Base-by-base conservation (phyloP, 2,888 invertebrate species). In the Habrosyne pyritoides region DNA sequence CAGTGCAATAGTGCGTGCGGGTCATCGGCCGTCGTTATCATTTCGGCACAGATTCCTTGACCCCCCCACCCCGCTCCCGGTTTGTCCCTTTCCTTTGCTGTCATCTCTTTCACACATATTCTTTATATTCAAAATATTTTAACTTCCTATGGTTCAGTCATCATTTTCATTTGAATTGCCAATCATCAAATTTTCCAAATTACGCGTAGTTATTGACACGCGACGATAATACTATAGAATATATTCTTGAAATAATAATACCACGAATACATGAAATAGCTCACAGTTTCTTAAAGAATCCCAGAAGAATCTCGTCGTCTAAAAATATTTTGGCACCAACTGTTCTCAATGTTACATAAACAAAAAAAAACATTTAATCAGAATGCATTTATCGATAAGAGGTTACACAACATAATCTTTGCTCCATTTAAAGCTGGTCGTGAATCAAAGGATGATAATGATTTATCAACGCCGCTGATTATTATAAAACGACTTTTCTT, bases 1-100 rank as follows among this genome's bases (percentile, higher is more conserved):
- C 60, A 67, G 71, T 64, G 64, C 60, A 54, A 57, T 54, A 42
- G 18, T 42, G 64, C 64, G 64, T 58, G 64, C 72, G 74, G 81
- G 89, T 90, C 90, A 85, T 79, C 86, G 89, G 76, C 80, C 88
- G 73, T 71, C 75, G 82, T 91, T 91, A 91, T 91, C 91, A 86
- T 90, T 91, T 91, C 89, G 90, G 91, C 91, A 89, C 87, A 88
- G 86, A 90, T 91, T 87, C 85, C 83, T 82, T 85, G 86, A 84
- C 81, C 85, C 86, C 77, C 72, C 71, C 75, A 61, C 74, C 69
- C 66, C 69, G 59, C 64, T 58, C 61, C 64, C 18, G 10, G 14
- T 8, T 18, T 18, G 42, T 14, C 49, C 71, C 68, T 69, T 64
- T 67, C 71, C 64, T 73, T 64, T 66, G 57, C 52, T 21, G 28